Percentiles rank a stretch among this genome's conserved stretches.
Evolutionary conservation across 92 coral and sea anemone species (phyloP).

Genomic region (Epizoanthus illoricatus): DNA sequence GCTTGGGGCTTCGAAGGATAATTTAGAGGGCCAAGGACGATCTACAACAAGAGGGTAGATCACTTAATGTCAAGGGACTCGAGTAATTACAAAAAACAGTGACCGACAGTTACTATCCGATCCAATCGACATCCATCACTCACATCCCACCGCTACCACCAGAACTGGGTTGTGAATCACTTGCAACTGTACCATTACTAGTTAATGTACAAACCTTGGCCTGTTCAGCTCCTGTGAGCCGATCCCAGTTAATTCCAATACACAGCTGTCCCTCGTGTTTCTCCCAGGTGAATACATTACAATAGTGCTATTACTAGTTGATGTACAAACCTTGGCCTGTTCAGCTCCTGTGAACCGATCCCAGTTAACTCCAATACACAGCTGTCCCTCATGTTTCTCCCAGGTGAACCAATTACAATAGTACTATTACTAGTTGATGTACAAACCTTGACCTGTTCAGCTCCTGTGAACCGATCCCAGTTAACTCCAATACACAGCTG

Average conservation of each 20-base stretch:
- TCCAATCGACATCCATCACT: too few species aligned
- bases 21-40: background rate
- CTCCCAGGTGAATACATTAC: constrained; percentile 41
- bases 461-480: constrained; percentile 88
- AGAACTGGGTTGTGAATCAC: too few species aligned
- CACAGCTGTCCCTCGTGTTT: constrained; percentile 78
- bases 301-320: background rate
- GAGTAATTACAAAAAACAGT: too few species aligned
- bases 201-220: constrained; percentile 62
- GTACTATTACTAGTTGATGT: background rate
- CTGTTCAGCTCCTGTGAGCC: constrained; percentile 73
- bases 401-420: constrained; percentile 27
- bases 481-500: constrained; percentile 77
- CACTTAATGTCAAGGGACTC: too few species aligned
- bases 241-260: constrained; percentile 87
- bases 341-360: constrained; percentile 75
- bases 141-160: too few species aligned
- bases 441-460: constrained; percentile 82
- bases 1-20: background rate
- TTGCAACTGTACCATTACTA: background rate
- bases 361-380: constrained; percentile 88
- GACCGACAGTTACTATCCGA: too few species aligned
- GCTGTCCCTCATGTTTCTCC: constrained; percentile 69
- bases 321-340: constrained; percentile 74
- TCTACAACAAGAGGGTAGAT: too few species aligned